Percentiles rank a stretch among this genome's conserved stretches.
These are phyloP conservation scores for Microctonus aethiopoides DNA, from an alignment of 2,888 invertebrate species.

Conservation along the genomic window DNA sequence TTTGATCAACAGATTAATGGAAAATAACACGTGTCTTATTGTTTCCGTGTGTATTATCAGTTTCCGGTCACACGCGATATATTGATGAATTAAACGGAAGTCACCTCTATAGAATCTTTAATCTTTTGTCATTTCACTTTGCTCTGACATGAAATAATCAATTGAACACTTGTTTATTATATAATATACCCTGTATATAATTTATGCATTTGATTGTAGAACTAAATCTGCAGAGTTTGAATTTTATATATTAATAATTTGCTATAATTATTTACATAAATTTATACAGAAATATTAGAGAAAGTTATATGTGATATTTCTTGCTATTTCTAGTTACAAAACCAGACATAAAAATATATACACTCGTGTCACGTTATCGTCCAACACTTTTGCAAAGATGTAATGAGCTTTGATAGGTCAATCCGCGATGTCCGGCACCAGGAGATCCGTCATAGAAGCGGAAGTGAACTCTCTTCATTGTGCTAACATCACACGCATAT, in stretches of 20 bases:
- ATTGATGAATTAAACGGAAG: conserved; percentile 20
- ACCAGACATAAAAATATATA: conserved; percentile 6
- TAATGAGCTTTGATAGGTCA: conserved; percentile 62
- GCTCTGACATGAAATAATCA: not conserved
- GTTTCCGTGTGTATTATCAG: conserved; percentile 20
- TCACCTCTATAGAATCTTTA: conserved; percentile 20
- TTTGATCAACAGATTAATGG: not conserved
- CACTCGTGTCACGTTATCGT: conserved; percentile 26
- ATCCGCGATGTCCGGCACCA: conserved; percentile 63
- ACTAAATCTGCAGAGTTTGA: too few species aligned
- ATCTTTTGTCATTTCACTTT: conserved; percentile 16
- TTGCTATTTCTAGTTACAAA: not conserved
- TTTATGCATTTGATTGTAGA: too few species aligned
- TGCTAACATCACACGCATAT: not conserved
- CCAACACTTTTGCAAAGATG: conserved; percentile 36
- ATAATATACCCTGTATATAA: too few species aligned
- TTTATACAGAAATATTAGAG: not conserved
- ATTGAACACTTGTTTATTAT: too few species aligned
- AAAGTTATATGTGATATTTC: conserved; percentile 14
- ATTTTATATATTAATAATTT: not conserved
- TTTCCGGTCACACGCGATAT: conserved; percentile 28
- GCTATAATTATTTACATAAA: too few species aligned
- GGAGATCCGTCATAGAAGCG: conserved; percentile 55
- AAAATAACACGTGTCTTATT: conserved; percentile 11
- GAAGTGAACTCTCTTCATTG: conserved; percentile 50